These are phyloP conservation scores for Eurypyga helias DNA, from an alignment of 2,113 vertebrate genomes.

Conservation along the genomic window DNA sequence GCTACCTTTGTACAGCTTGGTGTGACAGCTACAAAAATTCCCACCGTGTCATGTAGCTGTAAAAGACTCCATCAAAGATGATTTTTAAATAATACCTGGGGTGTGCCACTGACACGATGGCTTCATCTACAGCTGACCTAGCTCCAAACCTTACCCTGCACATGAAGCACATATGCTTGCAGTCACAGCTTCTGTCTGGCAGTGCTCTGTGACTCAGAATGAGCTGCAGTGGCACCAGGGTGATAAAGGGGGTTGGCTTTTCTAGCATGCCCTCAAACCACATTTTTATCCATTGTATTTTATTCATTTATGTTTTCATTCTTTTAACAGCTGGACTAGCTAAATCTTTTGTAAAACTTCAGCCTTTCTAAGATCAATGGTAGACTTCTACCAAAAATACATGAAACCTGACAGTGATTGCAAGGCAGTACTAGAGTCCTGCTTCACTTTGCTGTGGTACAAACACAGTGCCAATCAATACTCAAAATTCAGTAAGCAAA, in stretches of 20 bases:
- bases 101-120: background rate
- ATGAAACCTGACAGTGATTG: background rate
- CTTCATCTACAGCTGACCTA: background rate
- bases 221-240: background rate
- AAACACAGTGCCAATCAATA: background rate
- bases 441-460: background rate
- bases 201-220: background rate
- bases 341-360: background rate
- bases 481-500: slow-evolving; percentile 34
- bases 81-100: background rate
- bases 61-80: background rate
- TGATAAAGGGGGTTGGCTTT: background rate
- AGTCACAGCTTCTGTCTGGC: background rate
- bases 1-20: background rate
- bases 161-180: background rate
- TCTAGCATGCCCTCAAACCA: background rate
- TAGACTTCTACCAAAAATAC: slow-evolving; percentile 10
- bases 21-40: background rate
- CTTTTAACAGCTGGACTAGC: slow-evolving; percentile 15
- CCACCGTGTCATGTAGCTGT: fast-evolving
- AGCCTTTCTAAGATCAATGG: background rate
- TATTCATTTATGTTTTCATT: background rate
- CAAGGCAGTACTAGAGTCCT: background rate
- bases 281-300: background rate
- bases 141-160: background rate